Base-by-base conservation (phyloP, 2,113 vertebrate species). In the Hippocampus zosterae region DNA sequence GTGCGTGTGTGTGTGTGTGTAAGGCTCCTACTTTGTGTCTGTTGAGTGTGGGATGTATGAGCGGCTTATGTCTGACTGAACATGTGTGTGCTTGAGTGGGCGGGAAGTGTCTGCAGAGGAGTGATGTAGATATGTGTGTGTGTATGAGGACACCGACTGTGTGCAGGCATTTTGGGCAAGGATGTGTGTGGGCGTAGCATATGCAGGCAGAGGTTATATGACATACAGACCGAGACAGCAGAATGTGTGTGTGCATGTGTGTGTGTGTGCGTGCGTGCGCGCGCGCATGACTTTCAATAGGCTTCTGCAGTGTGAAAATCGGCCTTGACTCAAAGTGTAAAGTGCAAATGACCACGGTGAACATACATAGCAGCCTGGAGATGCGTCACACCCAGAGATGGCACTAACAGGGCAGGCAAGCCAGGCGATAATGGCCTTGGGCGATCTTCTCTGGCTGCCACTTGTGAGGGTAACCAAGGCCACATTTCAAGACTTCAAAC, bases 41-140 rank as follows among this genome's bases (percentile, higher is more conserved):
- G 83, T 84, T 87, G 82, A 86, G 88, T 87, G 88, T 91, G 86
- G 88, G 88, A 79, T 84, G 82, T 81, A 81, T 89, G 85, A 91
- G 84, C 88, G 70, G 86, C 86, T 88, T 90, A 91, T 89, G 90
- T 88, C 88, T 90, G 87, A 84, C 77, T 88, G 88, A 86, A 89
- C 88, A 86, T 77, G 86, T 88, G 75, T 67, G 70, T 81, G 83
- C 83, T 83, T 88, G 83, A 83, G 84, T 52, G 27, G 48, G 48
- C 11, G 50, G 75, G 56, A 67, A 79, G 84, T 84, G 84, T 90
- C 81, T 85, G 83, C 77, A 80, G 84, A 83, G 86, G 82, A 85
- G 84, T 82, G 85, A 75, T 84, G 84, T 77, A 74, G 82, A 84
- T 73, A 62, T 88, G 83, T 82, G 86, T 81, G 81, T 69, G 64